phyloP scores from a whole-genome alignment of 1,140 invertebrate genomes.

The Neuroterus valhalla region DNA sequence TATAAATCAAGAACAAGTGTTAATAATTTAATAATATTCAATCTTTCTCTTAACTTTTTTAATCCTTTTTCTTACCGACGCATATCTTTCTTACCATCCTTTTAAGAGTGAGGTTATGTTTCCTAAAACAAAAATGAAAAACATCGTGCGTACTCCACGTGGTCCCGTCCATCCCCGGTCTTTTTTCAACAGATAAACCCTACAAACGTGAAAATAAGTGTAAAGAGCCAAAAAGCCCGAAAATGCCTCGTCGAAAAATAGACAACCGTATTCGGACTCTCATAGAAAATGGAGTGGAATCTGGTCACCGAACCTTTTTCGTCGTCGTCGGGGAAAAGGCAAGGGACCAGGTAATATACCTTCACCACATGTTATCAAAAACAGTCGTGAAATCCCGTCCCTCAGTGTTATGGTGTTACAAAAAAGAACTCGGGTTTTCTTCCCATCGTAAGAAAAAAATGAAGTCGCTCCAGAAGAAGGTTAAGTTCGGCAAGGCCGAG shows the following conservation, averaged over 20 bases:
- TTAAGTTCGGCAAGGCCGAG: constrained; percentile 92
- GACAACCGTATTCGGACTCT: constrained; percentile 96
- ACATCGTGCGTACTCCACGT: background rate
- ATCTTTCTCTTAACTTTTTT: too few relatives aligned
- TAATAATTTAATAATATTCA: too few relatives aligned
- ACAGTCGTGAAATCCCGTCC: constrained; percentile 93
- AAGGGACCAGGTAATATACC: constrained; percentile 91
- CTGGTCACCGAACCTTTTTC: constrained; percentile 94
- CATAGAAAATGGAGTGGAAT: constrained; percentile 96
- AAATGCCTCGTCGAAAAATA: constrained; percentile 94
- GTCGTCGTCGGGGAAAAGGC: constrained; percentile 97
- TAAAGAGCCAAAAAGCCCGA: constrained; percentile 77
- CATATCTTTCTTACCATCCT: constrained; percentile 22
- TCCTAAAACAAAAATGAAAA: constrained; percentile 2
- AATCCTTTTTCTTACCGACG: too few relatives aligned
- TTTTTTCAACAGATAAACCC: background rate
- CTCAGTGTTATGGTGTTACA: constrained; percentile 98
- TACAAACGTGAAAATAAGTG: constrained; percentile 81
- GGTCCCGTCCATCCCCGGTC: background rate
- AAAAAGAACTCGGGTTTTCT: constrained; percentile 95
- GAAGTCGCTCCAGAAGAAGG: constrained; percentile 90
- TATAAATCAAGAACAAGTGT: too few relatives aligned
- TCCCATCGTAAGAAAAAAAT: constrained; percentile 96
- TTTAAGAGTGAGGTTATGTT: constrained; percentile 31
- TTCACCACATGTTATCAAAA: constrained; percentile 98